A percentile compares a stretch with the other conserved stretches of the same genome.
Conservation (phyloP, 2,113 vertebrate species). For the Triplophysa rosa region DNA sequence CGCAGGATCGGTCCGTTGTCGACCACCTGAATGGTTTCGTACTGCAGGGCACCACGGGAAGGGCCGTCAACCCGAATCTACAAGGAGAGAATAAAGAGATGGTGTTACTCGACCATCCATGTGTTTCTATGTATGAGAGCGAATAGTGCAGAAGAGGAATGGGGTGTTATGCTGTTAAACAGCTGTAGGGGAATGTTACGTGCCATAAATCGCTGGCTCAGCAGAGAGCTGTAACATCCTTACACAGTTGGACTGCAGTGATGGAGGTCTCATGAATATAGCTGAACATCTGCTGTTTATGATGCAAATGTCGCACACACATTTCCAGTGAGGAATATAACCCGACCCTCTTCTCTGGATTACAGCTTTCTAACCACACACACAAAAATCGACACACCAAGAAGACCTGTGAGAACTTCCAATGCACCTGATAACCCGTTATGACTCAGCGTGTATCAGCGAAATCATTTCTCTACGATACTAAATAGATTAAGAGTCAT, state of each 20-base stretch:
- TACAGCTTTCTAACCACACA: slow-evolving; percentile 22
- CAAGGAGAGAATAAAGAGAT: slow-evolving; percentile 8
- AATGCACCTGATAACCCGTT: slow-evolving; percentile 26
- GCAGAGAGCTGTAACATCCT: slow-evolving; percentile 61
- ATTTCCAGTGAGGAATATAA: not conserved
- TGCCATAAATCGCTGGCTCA: slow-evolving; percentile 63
- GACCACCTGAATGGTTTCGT: slow-evolving; percentile 91
- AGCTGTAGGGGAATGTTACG: slow-evolving; percentile 58
- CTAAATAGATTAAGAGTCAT: slow-evolving; percentile 10
- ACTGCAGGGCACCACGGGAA: slow-evolving; percentile 82
- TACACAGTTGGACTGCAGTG: slow-evolving; percentile 47
- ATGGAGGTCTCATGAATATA: slow-evolving; percentile 17
- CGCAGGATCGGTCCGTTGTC: slow-evolving; percentile 85
- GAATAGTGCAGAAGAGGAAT: slow-evolving; percentile 7
- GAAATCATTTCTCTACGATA: not conserved
- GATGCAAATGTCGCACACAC: slow-evolving; percentile 37
- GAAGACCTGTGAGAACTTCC: slow-evolving; percentile 21
- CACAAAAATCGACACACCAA: slow-evolving; percentile 1
- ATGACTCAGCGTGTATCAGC: not conserved
- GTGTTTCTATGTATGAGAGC: slow-evolving; percentile 2
- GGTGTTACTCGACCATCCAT: not conserved
- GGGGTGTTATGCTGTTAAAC: slow-evolving; percentile 57
- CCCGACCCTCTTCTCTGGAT: slow-evolving; percentile 2
- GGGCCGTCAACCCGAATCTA: slow-evolving; percentile 93
- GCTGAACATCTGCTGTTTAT: slow-evolving; percentile 39